Evolutionary conservation across 2,888 invertebrate species (phyloP), one percentile per base, ranked within the genome.

Genomic region (Pycnomerus fuliginosus): DNA sequence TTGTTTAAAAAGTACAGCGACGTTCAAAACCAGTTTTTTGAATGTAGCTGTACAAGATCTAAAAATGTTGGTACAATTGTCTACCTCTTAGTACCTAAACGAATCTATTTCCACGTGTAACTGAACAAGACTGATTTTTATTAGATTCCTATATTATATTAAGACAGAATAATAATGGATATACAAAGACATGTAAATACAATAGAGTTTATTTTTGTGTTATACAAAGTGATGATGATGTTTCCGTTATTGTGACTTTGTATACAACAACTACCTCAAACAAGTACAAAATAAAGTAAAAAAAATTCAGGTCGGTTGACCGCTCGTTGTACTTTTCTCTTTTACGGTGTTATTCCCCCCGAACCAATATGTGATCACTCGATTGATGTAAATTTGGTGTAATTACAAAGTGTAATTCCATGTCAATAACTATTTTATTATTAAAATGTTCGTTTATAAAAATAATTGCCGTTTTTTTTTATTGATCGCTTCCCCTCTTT

Each of bases 41-140:
- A 14, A 17, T 37, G 42, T 47, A 38, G 14, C n/a, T 16, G 23
- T 14, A 23, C 36, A 47, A 29, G 35, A 34, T 45, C 40, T 41
- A 31, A 38, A 31, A 34, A 27, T 48, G 47, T 50, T 47, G 58
- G 57, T 61, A 61, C 58, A 61, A 61, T 60, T 56, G 50, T 56
- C 65, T 65, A 66, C 65, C 65, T 65, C 65, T 58, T 53, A 58
- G 59, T 61, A 60, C 61, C 60, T 62, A 58, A 52, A 34, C 44
- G 43, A 52, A 53, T 55, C 50, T 54, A 54, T 52, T 57, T 60
- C 54, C 50, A 51, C 52, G 45, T 56, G 64, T 62, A 65, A 69
- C 64, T 62, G 43, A 59, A 71, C 66, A 72, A 72, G 72, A 72
- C 72, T 72, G 72, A 72, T 72, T 72, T 72, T 72, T 61, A 68